Conservation (phyloP, 2,797 vertebrate genomes). For the Gambusia yucatana region DNA sequence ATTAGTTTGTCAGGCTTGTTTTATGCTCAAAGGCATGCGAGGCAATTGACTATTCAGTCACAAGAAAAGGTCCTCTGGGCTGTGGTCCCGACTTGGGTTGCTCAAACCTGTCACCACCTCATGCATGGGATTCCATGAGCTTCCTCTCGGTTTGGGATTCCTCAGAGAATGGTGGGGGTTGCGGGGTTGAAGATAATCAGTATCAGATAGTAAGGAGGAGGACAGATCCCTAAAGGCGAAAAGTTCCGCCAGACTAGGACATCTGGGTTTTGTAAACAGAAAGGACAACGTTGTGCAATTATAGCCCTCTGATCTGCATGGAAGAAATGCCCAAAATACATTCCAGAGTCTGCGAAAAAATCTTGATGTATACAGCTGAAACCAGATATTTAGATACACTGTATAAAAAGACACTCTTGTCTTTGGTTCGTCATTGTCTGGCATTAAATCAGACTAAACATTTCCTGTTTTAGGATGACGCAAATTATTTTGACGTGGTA, state of each 20-base stretch:
- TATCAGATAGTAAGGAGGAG: constrained; percentile 58
- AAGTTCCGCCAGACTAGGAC: constrained; percentile 56
- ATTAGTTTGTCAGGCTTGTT: constrained; percentile 55
- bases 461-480: background rate
- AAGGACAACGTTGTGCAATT: constrained; percentile 60
- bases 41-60: constrained; percentile 36
- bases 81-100: constrained; percentile 66
- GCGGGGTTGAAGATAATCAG: constrained; percentile 56
- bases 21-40: constrained; percentile 51
- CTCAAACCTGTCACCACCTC: constrained; percentile 77
- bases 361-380: background rate
- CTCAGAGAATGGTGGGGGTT: constrained; percentile 30
- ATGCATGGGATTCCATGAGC: constrained; percentile 80
- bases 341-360: background rate
- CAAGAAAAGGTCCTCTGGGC: constrained; percentile 63
- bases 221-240: constrained; percentile 57
- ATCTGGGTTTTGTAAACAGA: constrained; percentile 71
- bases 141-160: constrained; percentile 76
- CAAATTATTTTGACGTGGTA: background rate
- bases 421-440: background rate
- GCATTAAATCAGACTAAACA: background rate
- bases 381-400: background rate
- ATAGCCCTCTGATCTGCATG: background rate
- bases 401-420: background rate
- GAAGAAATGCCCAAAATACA: constrained; percentile 1